phyloP scores from a whole-genome alignment of 2,797 vertebrate species.

The Petrocephalus schoutedeni region DNA sequence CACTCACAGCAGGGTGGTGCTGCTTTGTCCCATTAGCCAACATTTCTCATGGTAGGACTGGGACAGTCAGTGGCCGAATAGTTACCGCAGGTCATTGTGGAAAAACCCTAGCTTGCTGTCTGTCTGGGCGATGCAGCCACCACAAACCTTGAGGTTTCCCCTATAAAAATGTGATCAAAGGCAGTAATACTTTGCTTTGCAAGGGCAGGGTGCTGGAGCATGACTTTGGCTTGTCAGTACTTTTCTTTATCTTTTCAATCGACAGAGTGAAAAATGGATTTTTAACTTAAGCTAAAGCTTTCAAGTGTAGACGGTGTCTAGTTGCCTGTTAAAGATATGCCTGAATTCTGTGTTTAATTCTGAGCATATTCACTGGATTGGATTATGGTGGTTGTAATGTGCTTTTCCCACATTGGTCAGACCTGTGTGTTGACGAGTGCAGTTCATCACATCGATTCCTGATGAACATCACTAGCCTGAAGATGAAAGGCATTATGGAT shows the following conservation, averaged over 20 bases:
- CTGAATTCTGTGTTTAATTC: not conserved
- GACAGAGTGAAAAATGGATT: not conserved
- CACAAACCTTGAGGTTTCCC: not conserved
- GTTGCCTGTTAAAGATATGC: not conserved
- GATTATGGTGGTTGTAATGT: not conserved
- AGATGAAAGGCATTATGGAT: slow-evolving; percentile 7
- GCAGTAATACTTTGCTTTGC: not conserved
- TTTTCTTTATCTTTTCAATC: not conserved
- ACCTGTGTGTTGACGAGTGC: not conserved
- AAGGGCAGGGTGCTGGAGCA: not conserved
- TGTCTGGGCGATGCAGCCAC: not conserved
- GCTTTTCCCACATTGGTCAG: not conserved
- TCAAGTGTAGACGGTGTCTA: not conserved
- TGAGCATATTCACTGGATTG: not conserved
- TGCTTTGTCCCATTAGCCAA: not conserved
- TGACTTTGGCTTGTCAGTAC: not conserved
- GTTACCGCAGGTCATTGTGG: not conserved
- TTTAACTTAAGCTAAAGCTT: not conserved
- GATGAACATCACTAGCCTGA: slow-evolving; percentile 1
- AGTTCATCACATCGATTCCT: slow-evolving; percentile 5
- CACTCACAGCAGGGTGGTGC: not conserved
- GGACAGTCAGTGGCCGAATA: not conserved
- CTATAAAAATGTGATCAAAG: not conserved
- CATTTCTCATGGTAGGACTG: not conserved
- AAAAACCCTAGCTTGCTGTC: not conserved